Evolutionary conservation across 2,113 vertebrate species (phyloP).

Genomic region (Gobius niger): DNA sequence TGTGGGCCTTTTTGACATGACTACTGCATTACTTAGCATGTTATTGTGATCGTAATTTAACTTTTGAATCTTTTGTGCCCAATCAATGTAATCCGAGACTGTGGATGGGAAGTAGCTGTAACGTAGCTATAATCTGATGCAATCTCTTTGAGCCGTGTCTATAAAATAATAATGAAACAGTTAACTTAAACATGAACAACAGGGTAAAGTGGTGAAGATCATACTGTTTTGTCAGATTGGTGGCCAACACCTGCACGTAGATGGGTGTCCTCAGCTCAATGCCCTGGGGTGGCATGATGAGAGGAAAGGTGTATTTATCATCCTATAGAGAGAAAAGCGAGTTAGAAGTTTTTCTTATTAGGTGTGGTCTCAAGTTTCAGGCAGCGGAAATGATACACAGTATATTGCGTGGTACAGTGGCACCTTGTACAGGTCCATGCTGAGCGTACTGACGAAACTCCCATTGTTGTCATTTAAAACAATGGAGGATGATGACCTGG

Average conservation of each 20-base stretch:
- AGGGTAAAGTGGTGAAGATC: constrained; percentile 19
- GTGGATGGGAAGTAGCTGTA: neutral
- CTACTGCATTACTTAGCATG: no score
- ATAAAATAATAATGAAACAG: no score
- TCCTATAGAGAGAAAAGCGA: constrained; percentile 54
- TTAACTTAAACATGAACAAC: no score
- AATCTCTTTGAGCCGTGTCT: no score
- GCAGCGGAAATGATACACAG: neutral
- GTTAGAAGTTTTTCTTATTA: neutral
- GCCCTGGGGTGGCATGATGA: constrained; percentile 64
- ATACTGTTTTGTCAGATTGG: constrained; percentile 74
- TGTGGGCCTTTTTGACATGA: no score
- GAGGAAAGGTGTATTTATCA: constrained; percentile 52
- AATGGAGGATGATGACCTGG: constrained; percentile 71
- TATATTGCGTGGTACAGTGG: neutral
- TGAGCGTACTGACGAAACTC: constrained; percentile 75
- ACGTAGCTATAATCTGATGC: neutral
- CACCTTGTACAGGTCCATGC: constrained; percentile 67
- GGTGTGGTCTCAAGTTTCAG: constrained; percentile 6
- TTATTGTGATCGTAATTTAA: no score
- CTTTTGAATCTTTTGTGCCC: no score
- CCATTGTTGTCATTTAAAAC: constrained; percentile 75
- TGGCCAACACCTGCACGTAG: constrained; percentile 68
- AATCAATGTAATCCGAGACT: no score
- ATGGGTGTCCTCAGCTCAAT: constrained; percentile 64